phyloP scores from a whole-genome alignment of 2,888 invertebrate genomes.

The Zele albiditarsus region DNA sequence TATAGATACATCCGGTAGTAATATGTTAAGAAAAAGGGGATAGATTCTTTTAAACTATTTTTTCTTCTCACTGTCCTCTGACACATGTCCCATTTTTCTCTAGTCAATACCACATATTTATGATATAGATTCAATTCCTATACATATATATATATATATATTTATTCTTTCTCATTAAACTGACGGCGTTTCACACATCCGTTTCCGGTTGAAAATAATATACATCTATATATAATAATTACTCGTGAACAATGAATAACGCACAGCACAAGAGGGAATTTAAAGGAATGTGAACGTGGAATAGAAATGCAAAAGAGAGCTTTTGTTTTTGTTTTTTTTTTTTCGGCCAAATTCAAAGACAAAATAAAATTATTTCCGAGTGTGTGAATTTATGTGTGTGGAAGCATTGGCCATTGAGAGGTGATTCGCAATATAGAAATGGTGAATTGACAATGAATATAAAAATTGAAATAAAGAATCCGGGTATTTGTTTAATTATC shows the following conservation, averaged over 20 bases:
- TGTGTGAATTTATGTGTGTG: neutral
- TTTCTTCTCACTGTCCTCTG: conserved; percentile 6
- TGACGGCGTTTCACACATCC: conserved; percentile 70
- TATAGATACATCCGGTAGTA: conserved; percentile 28
- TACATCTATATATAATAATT: conserved; percentile 62
- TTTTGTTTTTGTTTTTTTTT: neutral
- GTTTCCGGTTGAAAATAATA: conserved; percentile 67
- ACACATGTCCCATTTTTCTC: neutral
- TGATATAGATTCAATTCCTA: neutral
- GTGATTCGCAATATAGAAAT: conserved; percentile 15
- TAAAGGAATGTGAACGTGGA: conserved; percentile 24
- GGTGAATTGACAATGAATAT: conserved; percentile 33
- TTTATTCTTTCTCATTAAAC: conserved; percentile 58
- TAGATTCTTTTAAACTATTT: neutral
- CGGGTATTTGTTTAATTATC: conserved; percentile 71
- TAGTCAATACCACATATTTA: conserved; percentile 1
- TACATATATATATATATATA: neutral
- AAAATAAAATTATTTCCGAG: no score
- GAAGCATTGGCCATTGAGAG: neutral
- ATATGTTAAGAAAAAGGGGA: neutral
- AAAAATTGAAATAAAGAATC: conserved; percentile 52
- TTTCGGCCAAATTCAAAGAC: neutral
- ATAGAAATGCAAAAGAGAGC: neutral
- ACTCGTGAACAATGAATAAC: conserved; percentile 46
- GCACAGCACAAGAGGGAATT: conserved; percentile 57